These are phyloP conservation scores for Aphidius gifuensis DNA, from an alignment of 1,140 invertebrate species.

Conservation along the genomic window DNA sequence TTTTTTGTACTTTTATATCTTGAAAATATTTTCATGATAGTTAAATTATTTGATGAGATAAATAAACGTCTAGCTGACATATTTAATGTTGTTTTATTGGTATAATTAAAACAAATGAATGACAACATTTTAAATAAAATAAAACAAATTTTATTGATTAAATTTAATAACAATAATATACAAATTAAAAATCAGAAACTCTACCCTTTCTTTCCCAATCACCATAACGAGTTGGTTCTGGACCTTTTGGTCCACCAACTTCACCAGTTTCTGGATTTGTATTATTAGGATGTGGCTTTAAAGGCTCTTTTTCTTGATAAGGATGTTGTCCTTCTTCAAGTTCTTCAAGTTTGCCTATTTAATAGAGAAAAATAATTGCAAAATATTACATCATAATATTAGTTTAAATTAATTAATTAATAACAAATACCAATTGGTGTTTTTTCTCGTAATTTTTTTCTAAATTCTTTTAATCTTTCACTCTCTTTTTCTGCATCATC, in stretches of 20 bases:
- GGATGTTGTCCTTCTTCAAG: constrained; percentile 67
- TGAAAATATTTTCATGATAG: too few relatives aligned
- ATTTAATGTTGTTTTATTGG: background rate
- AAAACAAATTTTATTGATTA: background rate
- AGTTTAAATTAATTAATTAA: constrained; percentile 5
- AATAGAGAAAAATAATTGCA: constrained; percentile 10
- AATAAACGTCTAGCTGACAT: background rate
- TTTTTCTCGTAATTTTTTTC: constrained; percentile 49
- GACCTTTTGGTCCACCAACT: constrained; percentile 89
- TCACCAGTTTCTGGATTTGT: constrained; percentile 92
- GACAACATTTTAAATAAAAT: too few relatives aligned
- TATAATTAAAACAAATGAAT: background rate
- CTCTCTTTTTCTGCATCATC: constrained; percentile 36
- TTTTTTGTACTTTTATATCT: constrained; percentile 8
- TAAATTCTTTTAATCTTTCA: constrained; percentile 46
- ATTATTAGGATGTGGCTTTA: constrained; percentile 82
- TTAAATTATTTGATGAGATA: too few relatives aligned
- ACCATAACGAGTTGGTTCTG: constrained; percentile 97
- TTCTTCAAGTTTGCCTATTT: constrained; percentile 66
- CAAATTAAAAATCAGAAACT: constrained; percentile 85
- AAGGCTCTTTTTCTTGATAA: constrained; percentile 79
- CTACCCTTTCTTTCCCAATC: constrained; percentile 99
- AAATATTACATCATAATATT: too few relatives aligned
- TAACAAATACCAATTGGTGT: constrained; percentile 45
- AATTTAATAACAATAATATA: background rate